Base-by-base conservation (phyloP, 2,113 vertebrate species). In the Microtus ochrogaster region DNA sequence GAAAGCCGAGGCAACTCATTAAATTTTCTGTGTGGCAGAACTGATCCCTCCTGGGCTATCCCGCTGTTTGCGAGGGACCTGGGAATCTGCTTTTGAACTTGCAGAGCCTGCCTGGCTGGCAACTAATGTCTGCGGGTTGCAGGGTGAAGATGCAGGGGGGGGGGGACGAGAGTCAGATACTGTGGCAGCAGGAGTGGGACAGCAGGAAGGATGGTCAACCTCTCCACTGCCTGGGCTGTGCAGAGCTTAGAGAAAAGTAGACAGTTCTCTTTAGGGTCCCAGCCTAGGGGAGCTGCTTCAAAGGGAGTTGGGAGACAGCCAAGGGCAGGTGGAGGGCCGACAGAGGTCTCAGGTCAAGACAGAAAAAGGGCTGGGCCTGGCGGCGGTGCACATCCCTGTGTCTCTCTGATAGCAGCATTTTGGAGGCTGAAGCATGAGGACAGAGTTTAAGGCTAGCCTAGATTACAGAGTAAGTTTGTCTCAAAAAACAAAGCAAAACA, bases 131-230 rank as follows among this genome's bases (percentile, higher is more conserved):
- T 87, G 73, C 16, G n/a, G 33, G 33, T 2, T 47, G 61, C 3
- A 2, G 58, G 72, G 49, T 12, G 5, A 61, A 85, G 19, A 84
- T 76, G 66, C 12, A 28, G 10, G 2, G 77, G 41, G 77, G 63
- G 1, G 9, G 24, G 44, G 14, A 17, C 17, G 36, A 3, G 22
- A 11, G 14, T 44, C 8, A 66, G 26, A 26, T 3, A 2, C 0
- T 0, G 7, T 0, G 39, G 73, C 70, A 39, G 61, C 49, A 49
- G n/a, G 41, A 2, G 21, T 2, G 4, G n/a, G 36, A 7, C n/a
- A 81, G n/a, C 52, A 24, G 70, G 81, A 26, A 0, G 1, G 44
- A 68, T 10, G 21, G 1, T 12, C 0, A 24, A 44, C 21, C 28
- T 55, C 19, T 1, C 22, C 8, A 7, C 12, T 5, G 0, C 6